These are phyloP conservation scores for Hippolais icterina DNA, from an alignment of 2,113 vertebrate species.

Conservation along the genomic window DNA sequence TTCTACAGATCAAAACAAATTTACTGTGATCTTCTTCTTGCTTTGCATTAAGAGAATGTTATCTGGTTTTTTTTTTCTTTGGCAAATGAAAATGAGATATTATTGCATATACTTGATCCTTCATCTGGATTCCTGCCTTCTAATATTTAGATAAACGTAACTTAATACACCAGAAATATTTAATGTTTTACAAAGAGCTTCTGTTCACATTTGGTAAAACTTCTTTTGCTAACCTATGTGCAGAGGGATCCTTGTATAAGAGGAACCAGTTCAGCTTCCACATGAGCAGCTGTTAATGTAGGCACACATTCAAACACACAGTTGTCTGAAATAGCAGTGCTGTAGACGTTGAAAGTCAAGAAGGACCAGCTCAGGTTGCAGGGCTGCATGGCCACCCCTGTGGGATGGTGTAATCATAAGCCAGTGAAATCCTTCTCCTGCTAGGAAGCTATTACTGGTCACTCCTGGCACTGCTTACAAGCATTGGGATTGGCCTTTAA, in stretches of 20 bases:
- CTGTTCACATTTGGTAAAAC: neutral
- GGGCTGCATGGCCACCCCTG: neutral
- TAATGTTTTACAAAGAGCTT: neutral
- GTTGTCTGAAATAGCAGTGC: conserved; percentile 45
- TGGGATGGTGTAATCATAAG: neutral
- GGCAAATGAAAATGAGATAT: neutral
- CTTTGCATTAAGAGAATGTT: neutral
- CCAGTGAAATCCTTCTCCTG: conserved; percentile 27
- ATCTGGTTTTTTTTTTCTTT: neutral
- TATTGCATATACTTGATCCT: neutral
- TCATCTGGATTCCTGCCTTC: neutral
- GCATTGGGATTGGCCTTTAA: neutral
- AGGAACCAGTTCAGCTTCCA: neutral
- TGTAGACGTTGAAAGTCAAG: conserved; percentile 11
- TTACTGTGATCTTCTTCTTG: neutral
- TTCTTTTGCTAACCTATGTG: neutral
- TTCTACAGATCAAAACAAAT: neutral
- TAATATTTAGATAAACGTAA: conserved; percentile 6
- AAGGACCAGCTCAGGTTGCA: conserved; percentile 53
- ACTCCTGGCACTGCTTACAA: neutral
- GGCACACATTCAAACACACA: conserved; percentile 40
- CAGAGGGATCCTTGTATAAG: neutral
- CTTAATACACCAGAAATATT: neutral
- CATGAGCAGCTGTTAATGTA: conserved; percentile 45
- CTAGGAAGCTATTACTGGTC: neutral